phyloP scores from a whole-genome alignment of 2,113 vertebrate genomes.

The Nesogale talazaci region DNA sequence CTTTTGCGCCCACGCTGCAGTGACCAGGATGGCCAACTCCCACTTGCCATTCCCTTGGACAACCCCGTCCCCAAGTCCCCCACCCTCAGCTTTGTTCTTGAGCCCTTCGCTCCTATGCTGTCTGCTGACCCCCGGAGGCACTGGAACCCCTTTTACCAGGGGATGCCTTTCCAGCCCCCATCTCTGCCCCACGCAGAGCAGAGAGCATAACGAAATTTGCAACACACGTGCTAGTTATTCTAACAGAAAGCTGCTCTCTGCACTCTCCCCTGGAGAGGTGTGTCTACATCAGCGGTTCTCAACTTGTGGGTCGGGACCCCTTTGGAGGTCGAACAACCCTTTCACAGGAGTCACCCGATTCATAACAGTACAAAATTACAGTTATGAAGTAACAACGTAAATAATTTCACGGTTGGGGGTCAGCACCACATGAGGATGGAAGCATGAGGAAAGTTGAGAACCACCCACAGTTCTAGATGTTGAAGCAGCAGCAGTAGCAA shows the following conservation, averaged over 20 bases:
- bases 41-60: background rate
- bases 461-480: no score
- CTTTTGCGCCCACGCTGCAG: background rate
- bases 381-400: no score
- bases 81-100: background rate
- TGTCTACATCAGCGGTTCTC: no score
- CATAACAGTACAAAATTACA: no score
- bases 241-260: background rate
- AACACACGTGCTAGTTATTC: background rate
- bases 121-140: background rate
- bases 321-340: no score
- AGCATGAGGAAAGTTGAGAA: no score
- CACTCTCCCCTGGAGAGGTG: background rate
- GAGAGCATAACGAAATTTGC: background rate
- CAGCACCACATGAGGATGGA: no score
- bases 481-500: no score
- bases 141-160: background rate
- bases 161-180: background rate
- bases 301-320: no score
- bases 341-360: no score
- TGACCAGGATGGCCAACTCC: background rate
- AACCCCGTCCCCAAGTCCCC: background rate
- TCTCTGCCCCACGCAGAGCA: background rate
- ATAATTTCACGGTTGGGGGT: no score
- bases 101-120: background rate